Conservation (phyloP, 2,113 vertebrate genomes). For the Neoarius graeffei region DNA sequence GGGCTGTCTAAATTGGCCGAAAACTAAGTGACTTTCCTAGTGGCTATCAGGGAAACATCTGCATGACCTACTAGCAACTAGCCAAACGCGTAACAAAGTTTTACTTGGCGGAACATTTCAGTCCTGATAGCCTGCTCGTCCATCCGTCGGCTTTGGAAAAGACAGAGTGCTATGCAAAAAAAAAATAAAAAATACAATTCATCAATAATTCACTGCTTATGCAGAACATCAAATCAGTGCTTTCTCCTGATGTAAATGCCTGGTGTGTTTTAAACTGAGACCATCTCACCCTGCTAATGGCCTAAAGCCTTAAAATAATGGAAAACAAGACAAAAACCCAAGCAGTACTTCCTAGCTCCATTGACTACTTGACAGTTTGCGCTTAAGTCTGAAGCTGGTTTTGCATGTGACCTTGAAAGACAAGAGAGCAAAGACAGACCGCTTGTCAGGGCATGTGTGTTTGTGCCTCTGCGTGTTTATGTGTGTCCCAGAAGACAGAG, state of each 20-base stretch:
- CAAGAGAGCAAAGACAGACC: constrained; percentile 25
- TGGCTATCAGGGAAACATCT: neutral
- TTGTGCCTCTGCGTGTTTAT: constrained; percentile 22
- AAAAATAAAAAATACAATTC: constrained; percentile 23
- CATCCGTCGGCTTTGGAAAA: constrained; percentile 14
- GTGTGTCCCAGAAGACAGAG: constrained; percentile 33
- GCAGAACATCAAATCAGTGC: constrained; percentile 50
- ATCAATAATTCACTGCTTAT: constrained; percentile 49
- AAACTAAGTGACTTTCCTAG: constrained; percentile 13
- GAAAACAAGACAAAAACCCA: constrained; percentile 33
- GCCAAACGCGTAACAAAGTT: constrained; percentile 4
- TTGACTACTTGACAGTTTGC: constrained; percentile 16
- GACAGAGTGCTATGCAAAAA: constrained; percentile 31
- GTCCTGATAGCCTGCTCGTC: neutral
- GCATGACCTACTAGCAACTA: constrained; percentile 22
- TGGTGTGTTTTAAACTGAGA: constrained; percentile 41
- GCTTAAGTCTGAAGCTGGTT: constrained; percentile 31
- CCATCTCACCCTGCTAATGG: constrained; percentile 22
- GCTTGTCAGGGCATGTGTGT: constrained; percentile 26
- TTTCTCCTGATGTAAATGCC: constrained; percentile 48
- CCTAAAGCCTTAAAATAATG: constrained; percentile 46
- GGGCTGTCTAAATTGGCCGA: neutral
- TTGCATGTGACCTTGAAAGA: constrained; percentile 42
- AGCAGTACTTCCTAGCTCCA: constrained; percentile 47
- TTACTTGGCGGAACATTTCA: neutral